phyloP scores from a whole-genome alignment of 2,113 vertebrate species.

The Thunnus maccoyii region DNA sequence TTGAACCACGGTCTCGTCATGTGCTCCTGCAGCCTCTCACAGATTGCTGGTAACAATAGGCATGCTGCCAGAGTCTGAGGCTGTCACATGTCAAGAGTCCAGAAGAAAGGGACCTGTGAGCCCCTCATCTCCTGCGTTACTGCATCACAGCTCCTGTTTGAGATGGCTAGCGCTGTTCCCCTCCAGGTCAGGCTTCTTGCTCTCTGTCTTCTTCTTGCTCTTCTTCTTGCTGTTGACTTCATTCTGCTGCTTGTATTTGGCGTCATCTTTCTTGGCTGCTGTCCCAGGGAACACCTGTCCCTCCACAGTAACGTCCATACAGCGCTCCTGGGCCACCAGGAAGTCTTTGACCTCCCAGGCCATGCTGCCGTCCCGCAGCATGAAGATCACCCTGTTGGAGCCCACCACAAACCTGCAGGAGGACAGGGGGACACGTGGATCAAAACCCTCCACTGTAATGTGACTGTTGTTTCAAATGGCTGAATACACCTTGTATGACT shows the following conservation, averaged over 20 bases:
- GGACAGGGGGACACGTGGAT: not conserved
- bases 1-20: too few relatives aligned
- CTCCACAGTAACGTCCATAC: constrained; percentile 94
- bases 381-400: constrained; percentile 96
- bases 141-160: constrained; percentile 89
- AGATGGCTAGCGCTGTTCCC: constrained; percentile 83
- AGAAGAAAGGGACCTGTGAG: not conserved
- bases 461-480: not conserved
- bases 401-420: constrained; percentile 95
- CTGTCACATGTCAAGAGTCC: not conserved
- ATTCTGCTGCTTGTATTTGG: constrained; percentile 81
- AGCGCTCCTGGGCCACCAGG: constrained; percentile 91
- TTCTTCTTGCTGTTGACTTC: constrained; percentile 86
- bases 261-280: constrained; percentile 77
- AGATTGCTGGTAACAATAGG: not conserved
- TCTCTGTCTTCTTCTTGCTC: constrained; percentile 83
- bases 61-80: not conserved
- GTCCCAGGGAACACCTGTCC: constrained; percentile 96
- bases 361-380: constrained; percentile 94
- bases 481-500: too few relatives aligned
- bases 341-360: constrained; percentile 99
- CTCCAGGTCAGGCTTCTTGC: constrained; percentile 69
- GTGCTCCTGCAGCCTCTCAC: not conserved
- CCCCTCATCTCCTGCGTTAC: not conserved
- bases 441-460: not conserved